These are phyloP conservation scores for Volucella zonaria DNA, from an alignment of 2,888 invertebrate species.

Conservation along the genomic window DNA sequence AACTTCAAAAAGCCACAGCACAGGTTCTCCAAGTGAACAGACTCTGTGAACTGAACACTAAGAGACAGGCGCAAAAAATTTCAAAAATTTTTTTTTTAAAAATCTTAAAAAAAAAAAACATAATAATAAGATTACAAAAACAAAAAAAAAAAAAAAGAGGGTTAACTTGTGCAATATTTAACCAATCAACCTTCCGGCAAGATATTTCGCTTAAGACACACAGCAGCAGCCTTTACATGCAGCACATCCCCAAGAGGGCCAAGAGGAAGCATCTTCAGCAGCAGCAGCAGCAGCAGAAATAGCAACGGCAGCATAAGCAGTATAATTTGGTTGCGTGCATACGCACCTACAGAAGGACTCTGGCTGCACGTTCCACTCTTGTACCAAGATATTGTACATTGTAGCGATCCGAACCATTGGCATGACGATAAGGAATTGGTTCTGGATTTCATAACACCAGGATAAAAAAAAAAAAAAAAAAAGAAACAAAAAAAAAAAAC, in stretches of 20 bases:
- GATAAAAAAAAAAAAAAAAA: not conserved
- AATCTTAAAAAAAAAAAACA: no score
- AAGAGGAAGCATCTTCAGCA: slow-evolving; percentile 27
- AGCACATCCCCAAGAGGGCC: not conserved
- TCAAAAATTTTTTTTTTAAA: no score
- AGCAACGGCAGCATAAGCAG: slow-evolving; percentile 32
- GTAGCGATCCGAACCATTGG: slow-evolving; percentile 6
- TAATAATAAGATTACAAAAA: not conserved
- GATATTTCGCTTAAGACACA: slow-evolving; percentile 1
- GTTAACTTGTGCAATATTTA: slow-evolving; percentile 38
- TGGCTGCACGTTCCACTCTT: not conserved
- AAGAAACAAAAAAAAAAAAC: not conserved
- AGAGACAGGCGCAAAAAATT: no score
- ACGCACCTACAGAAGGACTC: slow-evolving; percentile 35
- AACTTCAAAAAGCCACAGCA: slow-evolving; percentile 11
- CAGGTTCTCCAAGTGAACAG: not conserved
- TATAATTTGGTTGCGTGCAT: slow-evolving; percentile 54
- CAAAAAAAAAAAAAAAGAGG: not conserved
- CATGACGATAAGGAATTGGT: not conserved
- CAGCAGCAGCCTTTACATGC: slow-evolving; percentile 15
- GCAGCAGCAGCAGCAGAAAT: slow-evolving; percentile 25
- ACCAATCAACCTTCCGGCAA: slow-evolving; percentile 35
- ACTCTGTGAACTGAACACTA: no score
- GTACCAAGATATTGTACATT: not conserved
- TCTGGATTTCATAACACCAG: not conserved